A percentile compares a stretch with the other conserved stretches of the same genome.
These are phyloP conservation scores for Lithosia quadra DNA, from an alignment of 2,888 invertebrate species.

Conservation along the genomic window DNA sequence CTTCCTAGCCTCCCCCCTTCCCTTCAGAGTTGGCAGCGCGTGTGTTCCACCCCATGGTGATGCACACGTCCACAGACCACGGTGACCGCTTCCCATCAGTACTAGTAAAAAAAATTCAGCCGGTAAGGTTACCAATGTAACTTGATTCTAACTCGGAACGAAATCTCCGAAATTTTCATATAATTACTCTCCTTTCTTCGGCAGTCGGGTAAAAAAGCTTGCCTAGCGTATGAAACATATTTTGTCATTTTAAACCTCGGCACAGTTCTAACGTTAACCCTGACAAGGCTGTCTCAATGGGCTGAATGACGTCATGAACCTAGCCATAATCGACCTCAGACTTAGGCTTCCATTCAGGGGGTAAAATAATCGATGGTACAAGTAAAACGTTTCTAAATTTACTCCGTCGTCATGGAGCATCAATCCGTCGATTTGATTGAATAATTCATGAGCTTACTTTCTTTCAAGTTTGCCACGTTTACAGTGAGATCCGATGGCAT, in stretches of 20 bases:
- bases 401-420: slow-evolving; percentile 16
- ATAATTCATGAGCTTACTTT: slow-evolving; percentile 20
- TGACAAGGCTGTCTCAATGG: neutral
- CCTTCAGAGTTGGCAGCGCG: too few relatives aligned
- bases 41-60: too few relatives aligned
- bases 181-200: too few relatives aligned
- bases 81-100: too few relatives aligned
- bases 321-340: neutral
- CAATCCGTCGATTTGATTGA: slow-evolving; percentile 22
- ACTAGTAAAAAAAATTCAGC: too few relatives aligned
- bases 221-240: neutral
- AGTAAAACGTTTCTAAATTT: slow-evolving; percentile 19
- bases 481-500: slow-evolving; percentile 12
- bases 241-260: neutral
- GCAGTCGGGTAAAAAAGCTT: too few relatives aligned
- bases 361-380: slow-evolving; percentile 19
- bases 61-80: too few relatives aligned
- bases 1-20: too few relatives aligned
- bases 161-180: too few relatives aligned
- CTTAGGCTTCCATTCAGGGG: neutral
- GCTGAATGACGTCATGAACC: neutral
- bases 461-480: slow-evolving; percentile 5
- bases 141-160: too few relatives aligned
- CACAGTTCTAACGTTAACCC: neutral
- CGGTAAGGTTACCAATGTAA: too few relatives aligned